Evolutionary conservation across 1,140 invertebrate species (phyloP).

Genomic region (Bombus huntii): DNA sequence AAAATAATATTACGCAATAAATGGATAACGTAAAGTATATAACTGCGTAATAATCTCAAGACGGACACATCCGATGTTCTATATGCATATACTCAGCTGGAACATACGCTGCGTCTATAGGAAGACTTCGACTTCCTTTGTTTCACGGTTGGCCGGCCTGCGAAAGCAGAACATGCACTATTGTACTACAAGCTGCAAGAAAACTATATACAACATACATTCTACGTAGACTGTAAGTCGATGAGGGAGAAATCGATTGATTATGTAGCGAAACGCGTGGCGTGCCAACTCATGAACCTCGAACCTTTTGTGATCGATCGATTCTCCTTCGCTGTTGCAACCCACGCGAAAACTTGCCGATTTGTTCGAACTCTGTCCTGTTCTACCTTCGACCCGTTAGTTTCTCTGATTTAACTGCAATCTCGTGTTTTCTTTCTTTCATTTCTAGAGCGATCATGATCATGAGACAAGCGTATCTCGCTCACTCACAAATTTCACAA

Average conservation of each 20-base stretch:
- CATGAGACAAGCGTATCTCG: no score
- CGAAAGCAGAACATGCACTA: conserved; percentile 59
- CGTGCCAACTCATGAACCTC: conserved; percentile 22
- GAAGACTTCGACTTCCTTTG: conserved; percentile 64
- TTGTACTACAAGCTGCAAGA: conserved; percentile 53
- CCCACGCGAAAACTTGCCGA: conserved; percentile 40
- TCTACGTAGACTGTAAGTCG: conserved; percentile 50
- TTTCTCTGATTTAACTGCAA: neutral
- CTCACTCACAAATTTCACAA: no score
- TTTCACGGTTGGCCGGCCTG: conserved; percentile 57
- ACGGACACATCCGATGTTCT: neutral
- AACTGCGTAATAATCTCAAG: neutral
- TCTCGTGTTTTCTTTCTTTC: no score
- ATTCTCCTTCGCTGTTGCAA: conserved; percentile 41
- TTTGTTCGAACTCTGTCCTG: neutral
- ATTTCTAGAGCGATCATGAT: no score
- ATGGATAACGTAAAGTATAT: neutral
- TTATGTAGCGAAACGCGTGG: conserved; percentile 44
- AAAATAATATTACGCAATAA: neutral
- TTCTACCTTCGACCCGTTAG: neutral
- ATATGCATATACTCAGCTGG: neutral
- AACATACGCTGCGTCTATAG: conserved; percentile 38
- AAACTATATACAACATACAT: conserved; percentile 15
- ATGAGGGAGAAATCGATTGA: conserved; percentile 54
- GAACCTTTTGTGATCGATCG: conserved; percentile 54